phyloP scores from a whole-genome alignment of 2,113 vertebrate species.

The Mus pahari region DNA sequence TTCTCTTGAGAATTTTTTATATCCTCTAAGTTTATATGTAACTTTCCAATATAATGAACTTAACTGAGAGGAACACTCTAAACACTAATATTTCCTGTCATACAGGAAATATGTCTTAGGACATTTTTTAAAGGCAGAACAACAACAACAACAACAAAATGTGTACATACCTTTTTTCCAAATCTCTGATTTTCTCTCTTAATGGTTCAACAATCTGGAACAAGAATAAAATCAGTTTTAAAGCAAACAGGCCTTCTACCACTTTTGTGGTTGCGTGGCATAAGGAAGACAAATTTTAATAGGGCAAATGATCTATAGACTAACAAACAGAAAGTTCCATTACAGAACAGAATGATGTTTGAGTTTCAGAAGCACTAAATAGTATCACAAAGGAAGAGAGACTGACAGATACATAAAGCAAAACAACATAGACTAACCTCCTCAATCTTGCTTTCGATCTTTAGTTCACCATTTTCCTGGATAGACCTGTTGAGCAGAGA shows the following conservation, averaged over 20 bases:
- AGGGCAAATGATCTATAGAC: neutral
- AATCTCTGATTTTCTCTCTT: conserved; percentile 91
- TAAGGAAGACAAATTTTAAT: neutral
- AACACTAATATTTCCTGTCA: neutral
- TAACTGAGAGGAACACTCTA: neutral
- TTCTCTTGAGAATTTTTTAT: neutral
- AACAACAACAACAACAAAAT: conserved; percentile 1
- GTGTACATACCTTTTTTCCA: conserved; percentile 90
- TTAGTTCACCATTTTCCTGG: conserved; percentile 94
- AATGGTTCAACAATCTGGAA: conserved; percentile 89
- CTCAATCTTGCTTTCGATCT: conserved; percentile 95
- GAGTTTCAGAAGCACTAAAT: neutral
- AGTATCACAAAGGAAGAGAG: neutral
- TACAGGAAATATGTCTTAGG: neutral
- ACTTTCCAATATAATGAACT: neutral
- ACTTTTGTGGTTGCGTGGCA: neutral
- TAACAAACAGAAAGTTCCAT: neutral
- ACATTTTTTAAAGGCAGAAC: conserved; percentile 9
- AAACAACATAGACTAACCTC: conserved; percentile 89
- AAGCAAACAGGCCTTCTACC: neutral
- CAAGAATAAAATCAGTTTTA: conserved; percentile 61
- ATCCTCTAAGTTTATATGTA: neutral
- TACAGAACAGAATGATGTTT: neutral
- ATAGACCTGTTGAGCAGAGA: conserved; percentile 88
- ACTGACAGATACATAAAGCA: neutral